Conservation (phyloP, 2,113 vertebrate species). For the Anthoscopus minutus region DNA sequence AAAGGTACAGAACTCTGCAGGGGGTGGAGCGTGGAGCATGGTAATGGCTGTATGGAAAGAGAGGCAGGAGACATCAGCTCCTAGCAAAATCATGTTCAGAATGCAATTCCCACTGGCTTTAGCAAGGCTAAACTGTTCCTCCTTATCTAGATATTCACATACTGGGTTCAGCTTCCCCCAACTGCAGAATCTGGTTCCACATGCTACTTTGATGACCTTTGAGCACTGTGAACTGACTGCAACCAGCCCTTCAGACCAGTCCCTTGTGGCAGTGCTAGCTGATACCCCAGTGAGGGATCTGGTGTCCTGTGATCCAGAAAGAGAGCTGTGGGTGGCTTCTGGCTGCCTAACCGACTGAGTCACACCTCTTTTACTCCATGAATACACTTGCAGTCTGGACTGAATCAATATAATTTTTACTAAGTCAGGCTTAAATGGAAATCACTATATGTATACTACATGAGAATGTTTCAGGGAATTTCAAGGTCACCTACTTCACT, state of each 20-base stretch:
- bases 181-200: background rate
- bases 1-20: background rate
- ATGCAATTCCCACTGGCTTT: background rate
- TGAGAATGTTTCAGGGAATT: background rate
- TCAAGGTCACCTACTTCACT: background rate
- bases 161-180: background rate
- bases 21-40: fast-evolving
- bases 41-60: background rate
- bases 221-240: background rate
- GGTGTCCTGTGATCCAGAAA: background rate
- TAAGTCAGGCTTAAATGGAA: background rate
- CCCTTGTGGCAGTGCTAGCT: background rate
- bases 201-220: background rate
- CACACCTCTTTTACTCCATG: background rate
- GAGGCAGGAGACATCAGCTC: background rate
- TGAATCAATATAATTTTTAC: background rate
- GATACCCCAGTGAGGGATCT: background rate
- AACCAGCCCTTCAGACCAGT: background rate
- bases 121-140: background rate
- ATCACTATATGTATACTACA: background rate
- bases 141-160: background rate
- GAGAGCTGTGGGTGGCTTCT: background rate
- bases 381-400: background rate
- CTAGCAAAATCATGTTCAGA: background rate
- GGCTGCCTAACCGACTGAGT: background rate